A percentile compares a stretch with the other conserved stretches of the same genome.
Evolutionary conservation across 53 echinoderm and acorn worm genomes (phyloP).

Genomic region (Echinarachnius parma): DNA sequence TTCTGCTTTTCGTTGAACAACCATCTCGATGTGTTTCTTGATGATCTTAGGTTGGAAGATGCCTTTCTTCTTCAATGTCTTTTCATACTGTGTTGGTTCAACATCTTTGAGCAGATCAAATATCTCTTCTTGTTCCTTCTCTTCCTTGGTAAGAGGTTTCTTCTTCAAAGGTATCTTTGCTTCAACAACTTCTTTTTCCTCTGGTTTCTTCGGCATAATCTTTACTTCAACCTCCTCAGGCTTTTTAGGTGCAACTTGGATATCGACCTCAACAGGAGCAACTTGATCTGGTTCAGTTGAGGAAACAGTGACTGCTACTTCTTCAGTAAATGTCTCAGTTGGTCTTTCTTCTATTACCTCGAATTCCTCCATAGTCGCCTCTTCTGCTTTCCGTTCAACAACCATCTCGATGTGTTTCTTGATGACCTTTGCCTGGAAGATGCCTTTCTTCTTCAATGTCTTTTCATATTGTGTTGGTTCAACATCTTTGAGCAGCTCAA

Average conservation of each 20-base stretch:
- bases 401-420: slow-evolving; percentile 56
- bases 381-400: slow-evolving; percentile 46
- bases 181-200: slow-evolving; percentile 3
- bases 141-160: slow-evolving; percentile 26
- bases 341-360: slow-evolving; percentile 13
- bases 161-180: not conserved
- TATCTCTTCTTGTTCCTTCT: slow-evolving; percentile 52
- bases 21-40: slow-evolving; percentile 56
- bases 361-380: not conserved
- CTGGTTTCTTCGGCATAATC: slow-evolving; percentile 8
- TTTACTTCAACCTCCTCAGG: not conserved
- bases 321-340: slow-evolving; percentile 11
- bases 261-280: not conserved
- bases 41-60: slow-evolving; percentile 52
- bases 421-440: slow-evolving; percentile 51
- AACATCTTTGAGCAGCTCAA: slow-evolving; percentile 65
- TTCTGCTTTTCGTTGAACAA: slow-evolving; percentile 47
- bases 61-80: slow-evolving; percentile 54
- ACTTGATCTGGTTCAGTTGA: not conserved
- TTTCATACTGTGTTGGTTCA: slow-evolving; percentile 55
- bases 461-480: slow-evolving; percentile 55
- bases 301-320: not conserved
- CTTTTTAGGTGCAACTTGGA: not conserved
- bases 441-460: slow-evolving; percentile 52
- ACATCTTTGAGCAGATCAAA: slow-evolving; percentile 70